Base-by-base conservation (phyloP, 1,140 invertebrate genomes). In the Heliconius melpomene region DNA sequence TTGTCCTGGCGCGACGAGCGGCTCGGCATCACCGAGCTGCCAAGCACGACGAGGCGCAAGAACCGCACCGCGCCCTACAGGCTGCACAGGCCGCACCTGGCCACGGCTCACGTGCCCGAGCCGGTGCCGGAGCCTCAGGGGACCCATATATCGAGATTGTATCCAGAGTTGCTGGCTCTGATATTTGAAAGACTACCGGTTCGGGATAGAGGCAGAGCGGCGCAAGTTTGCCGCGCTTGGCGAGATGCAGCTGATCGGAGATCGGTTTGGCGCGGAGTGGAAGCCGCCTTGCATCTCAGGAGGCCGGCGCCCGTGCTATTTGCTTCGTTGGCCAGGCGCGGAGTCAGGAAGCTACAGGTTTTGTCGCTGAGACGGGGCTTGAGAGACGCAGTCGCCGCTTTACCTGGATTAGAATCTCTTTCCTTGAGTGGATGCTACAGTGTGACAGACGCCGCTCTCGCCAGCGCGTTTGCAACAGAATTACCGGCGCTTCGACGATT, bases 351-450 rank as follows among this genome's bases (percentile, higher is more conserved):
- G 87, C 96, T 99, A 23, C 98, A 99, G 94, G 97, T 99, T 78
- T 94, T 99, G 18, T 98, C 98, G 38, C 94, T 99, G 60, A 95
- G 97, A 66, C 95, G 97, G 71, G 97, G 97, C n/a, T 94, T 99
- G 26, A 95, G 97, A 81, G 98, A 99, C 89, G 97, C 99, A 26
- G 96, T 99, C 29, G 96, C 96, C 46, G 97, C 98, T 11, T 96
- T 99, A 36, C 98, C 98, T 7, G 97, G 98, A 84, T 93, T 99
- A 40, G 97, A 98, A 84, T 97, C 97, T 32, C 95, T 99, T 72
- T 99, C 98, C 87, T 94, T 99, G 7, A 98, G 97, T 86, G 98
- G 98, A 16, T 99, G 98, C 92, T 99, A 98, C 94, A 98, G 98
- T 91, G 96, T 99, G 32, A 98, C 97, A 32, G 96, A 97, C 88